Evolutionary conservation across 2,797 vertebrate genomes (phyloP).

Genomic region (Micrastur ruficollis): DNA sequence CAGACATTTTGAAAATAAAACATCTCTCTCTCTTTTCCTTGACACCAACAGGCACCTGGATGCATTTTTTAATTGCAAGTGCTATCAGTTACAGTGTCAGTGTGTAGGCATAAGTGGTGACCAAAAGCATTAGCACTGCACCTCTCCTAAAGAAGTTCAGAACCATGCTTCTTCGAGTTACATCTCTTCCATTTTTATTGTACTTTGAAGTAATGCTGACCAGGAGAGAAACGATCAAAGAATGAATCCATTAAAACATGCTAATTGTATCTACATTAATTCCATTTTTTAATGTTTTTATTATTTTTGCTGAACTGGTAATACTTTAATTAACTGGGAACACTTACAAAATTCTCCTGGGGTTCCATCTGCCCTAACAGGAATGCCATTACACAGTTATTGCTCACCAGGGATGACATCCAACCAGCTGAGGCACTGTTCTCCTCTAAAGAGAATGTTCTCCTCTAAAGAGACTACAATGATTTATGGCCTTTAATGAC

Average conservation of each 20-base stretch:
- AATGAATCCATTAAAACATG: neutral
- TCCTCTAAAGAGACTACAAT: neutral
- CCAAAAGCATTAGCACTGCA: neutral
- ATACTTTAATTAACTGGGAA: neutral
- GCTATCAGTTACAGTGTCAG: neutral
- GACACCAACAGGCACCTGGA: neutral
- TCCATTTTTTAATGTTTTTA: neutral
- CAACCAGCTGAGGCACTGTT: neutral
- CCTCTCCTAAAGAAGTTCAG: neutral
- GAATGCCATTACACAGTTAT: neutral
- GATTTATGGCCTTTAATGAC: neutral
- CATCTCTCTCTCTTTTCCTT: constrained; percentile 19
- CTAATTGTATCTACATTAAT: neutral
- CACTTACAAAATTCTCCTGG: neutral
- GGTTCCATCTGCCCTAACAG: neutral
- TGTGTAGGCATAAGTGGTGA: neutral
- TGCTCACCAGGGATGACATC: neutral
- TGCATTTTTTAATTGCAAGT: constrained; percentile 3
- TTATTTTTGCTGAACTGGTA: neutral
- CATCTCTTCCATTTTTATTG: neutral
- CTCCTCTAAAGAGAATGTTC: neutral
- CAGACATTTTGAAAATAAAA: constrained; percentile 42
- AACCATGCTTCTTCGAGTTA: neutral
- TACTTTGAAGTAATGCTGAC: neutral
- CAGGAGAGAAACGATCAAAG: neutral